phyloP scores from a whole-genome alignment of 2,113 vertebrate genomes.

The Crocuta crocuta region DNA sequence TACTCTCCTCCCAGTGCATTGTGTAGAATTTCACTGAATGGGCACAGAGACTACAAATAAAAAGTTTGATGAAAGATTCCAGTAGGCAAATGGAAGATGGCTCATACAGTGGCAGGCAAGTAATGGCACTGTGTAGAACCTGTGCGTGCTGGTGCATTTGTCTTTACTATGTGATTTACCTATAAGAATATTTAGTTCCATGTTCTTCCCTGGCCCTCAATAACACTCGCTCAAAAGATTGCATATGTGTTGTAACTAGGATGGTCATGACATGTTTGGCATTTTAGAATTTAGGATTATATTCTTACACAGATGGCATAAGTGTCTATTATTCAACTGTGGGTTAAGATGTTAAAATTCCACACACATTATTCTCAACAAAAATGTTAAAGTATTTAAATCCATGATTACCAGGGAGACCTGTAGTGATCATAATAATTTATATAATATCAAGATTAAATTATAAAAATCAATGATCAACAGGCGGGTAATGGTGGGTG shows the following conservation, averaged over 20 bases:
- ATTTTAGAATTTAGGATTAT: conserved; percentile 4
- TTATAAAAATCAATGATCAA: not conserved
- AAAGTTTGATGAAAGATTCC: not conserved
- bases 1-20: not conserved
- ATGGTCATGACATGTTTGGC: not conserved
- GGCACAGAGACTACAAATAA: not conserved
- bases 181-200: not conserved
- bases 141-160: not conserved
- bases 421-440: not conserved
- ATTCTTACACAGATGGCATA: not conserved
- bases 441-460: not conserved
- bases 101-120: not conserved
- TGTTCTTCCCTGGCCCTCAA: not conserved
- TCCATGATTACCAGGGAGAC: not conserved
- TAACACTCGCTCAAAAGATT: not conserved
- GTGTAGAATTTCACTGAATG: not conserved
- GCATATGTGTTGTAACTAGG: not conserved
- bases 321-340: not conserved
- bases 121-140: not conserved
- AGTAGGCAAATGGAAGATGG: not conserved
- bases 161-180: not conserved
- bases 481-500: not conserved
- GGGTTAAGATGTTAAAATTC: not conserved
- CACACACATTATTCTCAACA: not conserved
- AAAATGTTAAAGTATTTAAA: not conserved